Conservation (phyloP, 1,140 invertebrate species). For the Drosophila nebulosa region DNA sequence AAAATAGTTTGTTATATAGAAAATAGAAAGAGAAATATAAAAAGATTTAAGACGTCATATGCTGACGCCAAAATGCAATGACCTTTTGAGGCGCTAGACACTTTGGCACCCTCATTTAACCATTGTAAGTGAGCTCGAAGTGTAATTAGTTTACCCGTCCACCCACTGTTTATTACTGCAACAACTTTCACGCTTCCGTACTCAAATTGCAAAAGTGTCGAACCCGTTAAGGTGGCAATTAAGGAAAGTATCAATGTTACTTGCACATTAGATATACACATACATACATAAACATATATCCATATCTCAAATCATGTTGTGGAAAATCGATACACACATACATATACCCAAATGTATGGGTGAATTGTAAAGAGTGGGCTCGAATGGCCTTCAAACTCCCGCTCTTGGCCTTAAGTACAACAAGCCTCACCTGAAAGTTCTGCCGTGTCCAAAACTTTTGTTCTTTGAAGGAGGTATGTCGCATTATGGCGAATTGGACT, state of each 20-base stretch:
- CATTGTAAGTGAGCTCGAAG: neutral
- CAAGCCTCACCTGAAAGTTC: constrained; percentile 53
- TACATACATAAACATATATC: neutral
- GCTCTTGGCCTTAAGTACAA: neutral
- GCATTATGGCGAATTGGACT: constrained; percentile 38
- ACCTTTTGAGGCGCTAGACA: neutral
- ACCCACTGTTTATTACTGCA: neutral
- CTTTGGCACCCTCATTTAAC: neutral
- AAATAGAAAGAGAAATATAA: neutral
- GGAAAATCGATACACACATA: constrained; percentile 47
- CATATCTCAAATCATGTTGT: neutral
- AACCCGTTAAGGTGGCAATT: neutral
- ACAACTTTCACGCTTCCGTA: neutral
- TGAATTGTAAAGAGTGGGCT: neutral
- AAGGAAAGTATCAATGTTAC: neutral
- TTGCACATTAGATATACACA: neutral
- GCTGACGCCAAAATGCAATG: neutral
- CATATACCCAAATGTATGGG: neutral
- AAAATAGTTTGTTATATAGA: no score
- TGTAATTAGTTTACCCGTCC: neutral
- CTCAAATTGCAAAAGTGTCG: neutral
- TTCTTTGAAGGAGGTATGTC: constrained; percentile 45
- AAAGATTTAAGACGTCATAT: neutral
- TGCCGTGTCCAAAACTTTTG: constrained; percentile 55
- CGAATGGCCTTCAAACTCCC: constrained; percentile 18